A percentile compares a stretch with the other conserved stretches of the same genome.
Conservation (phyloP, 2,888 invertebrate species). For the Pasiphila rectangulata region DNA sequence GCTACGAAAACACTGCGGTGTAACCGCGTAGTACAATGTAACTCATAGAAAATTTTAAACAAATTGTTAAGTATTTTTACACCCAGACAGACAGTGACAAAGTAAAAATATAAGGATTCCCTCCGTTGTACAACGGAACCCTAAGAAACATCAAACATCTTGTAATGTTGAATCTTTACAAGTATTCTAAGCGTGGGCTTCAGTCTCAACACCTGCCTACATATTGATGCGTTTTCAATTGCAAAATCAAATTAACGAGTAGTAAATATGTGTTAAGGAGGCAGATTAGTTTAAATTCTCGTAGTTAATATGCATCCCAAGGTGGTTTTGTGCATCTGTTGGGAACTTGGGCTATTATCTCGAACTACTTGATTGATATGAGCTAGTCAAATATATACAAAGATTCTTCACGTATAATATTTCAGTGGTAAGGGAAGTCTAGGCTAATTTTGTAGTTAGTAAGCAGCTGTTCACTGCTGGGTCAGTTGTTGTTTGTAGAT, state of each 20-base stretch:
- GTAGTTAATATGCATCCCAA: too few relatives aligned
- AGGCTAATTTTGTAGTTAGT: too few relatives aligned
- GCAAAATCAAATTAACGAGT: neutral
- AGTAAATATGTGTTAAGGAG: constrained; percentile 3
- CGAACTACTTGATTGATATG: neutral
- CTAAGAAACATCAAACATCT: too few relatives aligned
- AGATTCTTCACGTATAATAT: too few relatives aligned
- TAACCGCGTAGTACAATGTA: neutral
- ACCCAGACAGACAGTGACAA: too few relatives aligned
- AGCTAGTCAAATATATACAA: neutral
- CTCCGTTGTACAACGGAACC: too few relatives aligned
- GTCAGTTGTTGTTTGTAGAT: too few relatives aligned
- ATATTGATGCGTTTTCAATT: constrained; percentile 8
- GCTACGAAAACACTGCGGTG: neutral
- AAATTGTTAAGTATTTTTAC: too few relatives aligned
- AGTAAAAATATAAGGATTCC: too few relatives aligned
- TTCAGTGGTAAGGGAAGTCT: too few relatives aligned
- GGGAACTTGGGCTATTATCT: constrained; percentile 7
- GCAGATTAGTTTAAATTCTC: constrained; percentile 3
- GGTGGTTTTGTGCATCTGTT: constrained; percentile 17
- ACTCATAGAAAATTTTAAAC: too few relatives aligned
- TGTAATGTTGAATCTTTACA: neutral
- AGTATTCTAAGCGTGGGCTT: neutral
- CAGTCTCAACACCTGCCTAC: constrained; percentile 1
- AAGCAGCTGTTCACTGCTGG: too few relatives aligned